These are phyloP conservation scores for Apodemus agrarius DNA, from an alignment of 2,797 vertebrate genomes.

Conservation along the genomic window DNA sequence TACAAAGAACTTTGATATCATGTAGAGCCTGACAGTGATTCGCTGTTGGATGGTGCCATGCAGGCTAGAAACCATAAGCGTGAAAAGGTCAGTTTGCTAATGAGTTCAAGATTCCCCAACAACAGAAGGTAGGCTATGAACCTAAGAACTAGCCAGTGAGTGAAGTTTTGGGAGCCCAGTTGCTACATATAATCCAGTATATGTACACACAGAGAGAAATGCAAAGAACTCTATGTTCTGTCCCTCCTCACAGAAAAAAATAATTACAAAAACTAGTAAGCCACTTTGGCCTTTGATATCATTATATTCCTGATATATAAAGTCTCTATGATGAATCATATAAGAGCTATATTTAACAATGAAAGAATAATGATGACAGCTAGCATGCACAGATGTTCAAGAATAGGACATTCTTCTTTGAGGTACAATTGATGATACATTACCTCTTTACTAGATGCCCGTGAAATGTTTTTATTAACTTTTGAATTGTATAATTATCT, in stretches of 20 bases:
- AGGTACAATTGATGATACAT: neutral
- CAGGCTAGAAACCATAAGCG: neutral
- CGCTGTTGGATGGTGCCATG: neutral
- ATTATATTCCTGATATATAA: slow-evolving; percentile 23
- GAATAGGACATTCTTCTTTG: neutral
- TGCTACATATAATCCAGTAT: neutral
- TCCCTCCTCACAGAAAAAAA: neutral
- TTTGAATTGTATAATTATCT: neutral
- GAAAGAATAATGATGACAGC: neutral
- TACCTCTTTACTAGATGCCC: neutral
- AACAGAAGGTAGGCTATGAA: neutral
- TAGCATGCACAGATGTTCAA: neutral
- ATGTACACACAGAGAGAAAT: neutral
- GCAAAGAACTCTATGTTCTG: neutral
- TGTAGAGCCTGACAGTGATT: neutral
- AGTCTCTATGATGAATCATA: neutral
- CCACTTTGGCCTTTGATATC: neutral
- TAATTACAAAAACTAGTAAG: neutral
- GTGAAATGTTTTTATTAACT: neutral
- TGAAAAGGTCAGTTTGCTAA: neutral
- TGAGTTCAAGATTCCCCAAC: neutral
- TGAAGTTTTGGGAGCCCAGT: neutral
- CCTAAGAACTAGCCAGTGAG: neutral
- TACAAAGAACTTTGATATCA: neutral
- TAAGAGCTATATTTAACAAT: neutral